Evolutionary conservation across 2,113 vertebrate genomes (phyloP), one percentile per base, ranked within the genome.

Genomic region (Eulemur macaco): DNA sequence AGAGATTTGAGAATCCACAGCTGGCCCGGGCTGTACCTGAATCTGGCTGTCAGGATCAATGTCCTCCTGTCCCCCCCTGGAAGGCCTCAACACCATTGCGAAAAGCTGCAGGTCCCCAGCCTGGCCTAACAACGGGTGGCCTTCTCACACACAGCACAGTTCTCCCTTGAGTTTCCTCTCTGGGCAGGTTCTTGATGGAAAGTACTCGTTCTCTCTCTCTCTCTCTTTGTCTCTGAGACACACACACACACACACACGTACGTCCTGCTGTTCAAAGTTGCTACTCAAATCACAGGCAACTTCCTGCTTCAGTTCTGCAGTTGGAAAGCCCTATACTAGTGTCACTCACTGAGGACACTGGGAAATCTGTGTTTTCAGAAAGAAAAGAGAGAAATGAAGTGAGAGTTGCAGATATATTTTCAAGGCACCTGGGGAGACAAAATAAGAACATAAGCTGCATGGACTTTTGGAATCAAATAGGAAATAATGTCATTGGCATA

Each of bases 341-440:
- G 88, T 91, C 93, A 42, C 68, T 91, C 93, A 42, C 68, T 73
- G 94, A 95, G 89, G 95, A 82, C 81, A 56, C 91, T 58, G 93
- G 84, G 88, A 95, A 98, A 97, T 92, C 86, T 92, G 87, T 92
- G 88, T 98, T 98, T 98, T 94, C 85, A 95, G 96, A 97, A 96
- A 89, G 89, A 94, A 0, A 34, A 81, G 63, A 39, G 91, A 82
- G 93, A 97, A 98, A 98, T 89, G 39, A 96, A 96, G 95, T 64
- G 93, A 95, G 97, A 47, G 31, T 71, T 80, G 15, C 14, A 5
- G 15, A 29, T 37, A 13, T 80, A 86, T 47, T 92, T 96, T 97
- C 96, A 80, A 95, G 93, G 96, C 97, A 96, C 37, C 85, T 93
- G 66, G 68, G 47, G 66, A 85, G 89, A 95, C 82, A 73, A 98